Conservation (phyloP, 2,113 vertebrate genomes). For the Pterocles burchelli region DNA sequence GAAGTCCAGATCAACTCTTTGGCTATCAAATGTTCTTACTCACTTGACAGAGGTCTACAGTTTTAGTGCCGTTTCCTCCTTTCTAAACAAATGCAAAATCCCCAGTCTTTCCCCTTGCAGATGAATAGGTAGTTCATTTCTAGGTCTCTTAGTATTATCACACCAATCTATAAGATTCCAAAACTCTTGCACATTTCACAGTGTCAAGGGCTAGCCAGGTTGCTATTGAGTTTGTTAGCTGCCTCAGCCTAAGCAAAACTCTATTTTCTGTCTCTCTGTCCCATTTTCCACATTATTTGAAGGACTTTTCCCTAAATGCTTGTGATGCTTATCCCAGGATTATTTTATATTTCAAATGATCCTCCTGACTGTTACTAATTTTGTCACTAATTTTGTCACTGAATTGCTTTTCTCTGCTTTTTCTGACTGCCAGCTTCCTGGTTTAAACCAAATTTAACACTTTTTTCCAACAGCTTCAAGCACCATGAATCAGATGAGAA, state of each 20-base stretch:
- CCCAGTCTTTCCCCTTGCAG: background rate
- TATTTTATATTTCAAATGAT: background rate
- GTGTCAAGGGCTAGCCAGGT: background rate
- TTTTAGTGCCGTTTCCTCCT: background rate
- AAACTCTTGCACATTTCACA: background rate
- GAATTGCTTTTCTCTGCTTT: background rate
- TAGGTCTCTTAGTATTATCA: background rate
- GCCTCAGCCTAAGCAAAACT: background rate
- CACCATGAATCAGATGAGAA: background rate
- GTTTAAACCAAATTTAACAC: background rate
- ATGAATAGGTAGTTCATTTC: background rate
- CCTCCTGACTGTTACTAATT: conserved; percentile 5
- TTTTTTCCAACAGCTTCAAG: background rate
- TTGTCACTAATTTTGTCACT: background rate
- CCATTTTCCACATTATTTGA: background rate
- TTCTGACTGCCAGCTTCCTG: background rate
- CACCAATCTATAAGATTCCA: background rate
- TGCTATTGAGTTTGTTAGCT: background rate
- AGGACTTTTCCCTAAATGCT: background rate
- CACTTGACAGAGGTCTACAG: background rate
- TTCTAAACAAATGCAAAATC: background rate
- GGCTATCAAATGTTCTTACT: background rate
- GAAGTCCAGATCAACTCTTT: background rate
- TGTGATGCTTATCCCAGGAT: background rate
- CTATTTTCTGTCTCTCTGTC: background rate